Conservation (phyloP, 1,140 invertebrate genomes). For the Calliphora vicina region DNA sequence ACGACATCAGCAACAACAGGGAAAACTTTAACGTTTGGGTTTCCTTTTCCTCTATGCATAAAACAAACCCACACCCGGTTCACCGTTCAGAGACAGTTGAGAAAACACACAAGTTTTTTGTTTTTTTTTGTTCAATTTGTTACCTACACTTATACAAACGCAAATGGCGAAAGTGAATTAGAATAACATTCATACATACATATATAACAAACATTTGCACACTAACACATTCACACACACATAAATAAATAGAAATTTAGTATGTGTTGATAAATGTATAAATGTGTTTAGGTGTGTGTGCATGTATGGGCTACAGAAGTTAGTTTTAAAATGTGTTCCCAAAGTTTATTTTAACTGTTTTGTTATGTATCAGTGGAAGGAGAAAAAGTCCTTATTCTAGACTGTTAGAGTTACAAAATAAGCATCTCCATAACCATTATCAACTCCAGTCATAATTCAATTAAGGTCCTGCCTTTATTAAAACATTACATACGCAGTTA, state of each 20-base stretch:
- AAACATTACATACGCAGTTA: neutral
- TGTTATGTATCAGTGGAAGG: neutral
- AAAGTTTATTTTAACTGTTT: neutral
- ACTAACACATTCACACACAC: neutral
- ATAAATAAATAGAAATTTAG: neutral
- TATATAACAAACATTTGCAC: neutral
- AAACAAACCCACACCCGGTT: neutral
- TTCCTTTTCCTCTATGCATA: neutral
- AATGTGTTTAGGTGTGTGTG: neutral
- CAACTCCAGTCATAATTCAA: neutral
- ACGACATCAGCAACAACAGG: neutral
- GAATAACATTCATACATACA: neutral
- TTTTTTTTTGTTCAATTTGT: neutral
- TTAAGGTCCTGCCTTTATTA: neutral
- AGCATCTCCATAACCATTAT: neutral
- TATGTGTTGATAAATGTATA: neutral
- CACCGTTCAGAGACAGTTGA: neutral
- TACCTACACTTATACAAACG: neutral
- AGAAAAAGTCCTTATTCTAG: neutral
- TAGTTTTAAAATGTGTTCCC: neutral
- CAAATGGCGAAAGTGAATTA: constrained; percentile 6
- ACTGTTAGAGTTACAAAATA: neutral
- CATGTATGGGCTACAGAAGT: neutral
- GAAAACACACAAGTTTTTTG: neutral
- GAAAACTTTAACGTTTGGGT: neutral